These are phyloP conservation scores for Campoplex capitator DNA, from an alignment of 2,888 invertebrate genomes.

Conservation along the genomic window DNA sequence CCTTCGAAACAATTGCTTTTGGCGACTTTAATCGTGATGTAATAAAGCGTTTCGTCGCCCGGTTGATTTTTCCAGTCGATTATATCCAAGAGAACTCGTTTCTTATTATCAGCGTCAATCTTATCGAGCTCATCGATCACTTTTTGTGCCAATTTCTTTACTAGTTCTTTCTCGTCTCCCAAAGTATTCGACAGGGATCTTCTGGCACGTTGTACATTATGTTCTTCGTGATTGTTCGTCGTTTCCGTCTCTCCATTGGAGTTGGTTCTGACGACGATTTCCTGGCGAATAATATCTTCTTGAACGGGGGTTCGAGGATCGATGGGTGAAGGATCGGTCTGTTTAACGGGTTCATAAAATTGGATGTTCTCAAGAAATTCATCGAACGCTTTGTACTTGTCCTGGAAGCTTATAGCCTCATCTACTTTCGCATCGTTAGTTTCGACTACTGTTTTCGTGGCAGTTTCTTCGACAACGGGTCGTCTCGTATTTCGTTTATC, in stretches of 20 bases:
- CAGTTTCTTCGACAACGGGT: constrained; percentile 72
- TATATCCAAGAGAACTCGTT: constrained; percentile 85
- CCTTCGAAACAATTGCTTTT: constrained; percentile 83
- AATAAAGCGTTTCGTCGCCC: constrained; percentile 83
- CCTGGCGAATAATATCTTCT: constrained; percentile 74
- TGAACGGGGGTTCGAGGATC: constrained; percentile 70
- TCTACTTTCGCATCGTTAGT: constrained; percentile 55
- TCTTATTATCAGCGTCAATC: constrained; percentile 85
- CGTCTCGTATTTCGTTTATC: constrained; percentile 39
- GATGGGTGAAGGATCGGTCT: constrained; percentile 35
- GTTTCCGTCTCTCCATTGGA: neutral
- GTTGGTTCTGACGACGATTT: constrained; percentile 58
- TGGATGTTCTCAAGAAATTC: constrained; percentile 77
- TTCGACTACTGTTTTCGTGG: constrained; percentile 68
- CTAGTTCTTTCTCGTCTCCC: constrained; percentile 73
- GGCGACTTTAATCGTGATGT: constrained; percentile 84
- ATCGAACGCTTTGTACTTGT: constrained; percentile 79
- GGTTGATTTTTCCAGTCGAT: constrained; percentile 83
- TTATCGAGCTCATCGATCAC: constrained; percentile 85
- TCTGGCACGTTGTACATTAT: constrained; percentile 32
- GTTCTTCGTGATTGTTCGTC: neutral
- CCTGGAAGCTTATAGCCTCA: constrained; percentile 72
- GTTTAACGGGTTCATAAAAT: constrained; percentile 76
- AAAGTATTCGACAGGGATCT: constrained; percentile 72
- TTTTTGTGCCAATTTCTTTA: constrained; percentile 84